Evolutionary conservation across 2,888 invertebrate species (phyloP), one percentile per base, ranked within the genome.

Genomic region (Drosophila trichaetosa): DNA sequence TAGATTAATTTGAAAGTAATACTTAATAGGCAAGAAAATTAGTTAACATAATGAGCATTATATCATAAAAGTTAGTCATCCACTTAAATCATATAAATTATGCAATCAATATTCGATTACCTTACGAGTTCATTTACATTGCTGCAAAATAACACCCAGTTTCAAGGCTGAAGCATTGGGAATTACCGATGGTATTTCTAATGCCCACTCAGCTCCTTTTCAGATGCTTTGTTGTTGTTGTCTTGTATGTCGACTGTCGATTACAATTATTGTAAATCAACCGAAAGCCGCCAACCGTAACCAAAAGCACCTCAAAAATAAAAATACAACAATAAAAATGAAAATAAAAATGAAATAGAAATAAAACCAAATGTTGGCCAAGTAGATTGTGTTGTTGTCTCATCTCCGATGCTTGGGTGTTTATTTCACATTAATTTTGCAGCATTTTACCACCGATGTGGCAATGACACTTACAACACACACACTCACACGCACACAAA

Each of bases 221-320:
- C 31, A 62, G 63, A 27, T 57, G 57, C 53, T 73, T 63, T 75
- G 56, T 63, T 78, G 46, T 56, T 56, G 52, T 33, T 56, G 24
- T 53, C 33, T 70, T 34, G 10, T 36, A 11, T 4, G 53, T 67
- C 67, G 46, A 61, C 64, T 79, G 76, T 82, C 83, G 69, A 72
- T 75, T 53, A 82, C 74, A 77, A 77, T 85, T 77, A 82, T 77
- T 71, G 68, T 82, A 82, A 87, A 87, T 83, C 85, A 83, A 75
- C 69, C 73, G 65, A 60, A 73, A 46, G 71, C 74, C 67, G 61
- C 31, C 48, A 53, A 38, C 69, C 76, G 52, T 46, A 54, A 18
- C 76, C 42, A 27, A 60, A 40, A 60, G 40, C 34, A 31, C 16
- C 34, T 40, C 24, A 46, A 48, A 59, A 24, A 38, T 11, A 56